Percentiles rank a stretch among this genome's conserved stretches.
These are phyloP conservation scores for Okapia johnstoni DNA, from an alignment of 2,113 vertebrate species.

Conservation along the genomic window DNA sequence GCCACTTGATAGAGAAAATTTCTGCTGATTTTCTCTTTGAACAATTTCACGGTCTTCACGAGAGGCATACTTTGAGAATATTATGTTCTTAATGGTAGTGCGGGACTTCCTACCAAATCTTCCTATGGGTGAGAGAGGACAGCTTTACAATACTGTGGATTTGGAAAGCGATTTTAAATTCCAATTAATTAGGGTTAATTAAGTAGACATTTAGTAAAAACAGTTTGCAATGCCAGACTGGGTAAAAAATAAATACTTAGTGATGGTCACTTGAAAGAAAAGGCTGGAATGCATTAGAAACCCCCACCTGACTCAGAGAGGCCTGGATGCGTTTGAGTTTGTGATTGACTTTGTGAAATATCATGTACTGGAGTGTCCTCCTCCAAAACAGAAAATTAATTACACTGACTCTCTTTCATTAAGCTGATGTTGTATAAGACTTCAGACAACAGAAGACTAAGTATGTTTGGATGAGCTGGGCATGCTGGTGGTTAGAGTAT, in stretches of 20 bases:
- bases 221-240: conserved; percentile 3
- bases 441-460: background rate
- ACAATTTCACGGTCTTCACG: conserved; percentile 50
- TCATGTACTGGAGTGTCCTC: background rate
- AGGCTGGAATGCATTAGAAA: background rate
- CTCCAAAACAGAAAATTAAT: background rate
- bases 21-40: conserved; percentile 69
- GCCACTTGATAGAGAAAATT: conserved; percentile 66
- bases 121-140: background rate
- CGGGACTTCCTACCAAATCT: background rate
- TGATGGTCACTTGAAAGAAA: conserved; percentile 33
- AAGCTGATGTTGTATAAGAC: background rate
- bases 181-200: conserved; percentile 69
- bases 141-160: conserved; percentile 27
- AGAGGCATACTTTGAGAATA: conserved; percentile 55
- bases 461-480: background rate
- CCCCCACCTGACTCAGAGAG: background rate
- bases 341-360: background rate
- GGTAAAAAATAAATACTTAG: background rate
- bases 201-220: conserved; percentile 53
- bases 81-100: conserved; percentile 43
- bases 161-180: conserved; percentile 51
- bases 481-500: background rate
- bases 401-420: background rate
- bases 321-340: background rate